These are phyloP conservation scores for Calyptomena viridis DNA, from an alignment of 2,113 vertebrate species.

Conservation along the genomic window DNA sequence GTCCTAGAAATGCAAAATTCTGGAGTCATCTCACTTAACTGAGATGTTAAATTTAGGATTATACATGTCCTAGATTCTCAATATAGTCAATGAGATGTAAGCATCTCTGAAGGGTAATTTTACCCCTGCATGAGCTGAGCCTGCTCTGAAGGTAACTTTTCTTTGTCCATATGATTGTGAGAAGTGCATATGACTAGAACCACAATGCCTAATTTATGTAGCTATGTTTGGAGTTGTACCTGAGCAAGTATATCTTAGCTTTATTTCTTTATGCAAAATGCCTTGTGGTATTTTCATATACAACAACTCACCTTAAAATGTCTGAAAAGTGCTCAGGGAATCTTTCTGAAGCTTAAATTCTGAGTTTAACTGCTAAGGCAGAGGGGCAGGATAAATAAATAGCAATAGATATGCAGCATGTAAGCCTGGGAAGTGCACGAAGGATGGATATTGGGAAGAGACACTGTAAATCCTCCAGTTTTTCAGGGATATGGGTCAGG, in stretches of 20 bases:
- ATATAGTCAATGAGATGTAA: slow-evolving; percentile 14
- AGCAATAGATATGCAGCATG: not conserved
- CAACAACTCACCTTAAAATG: not conserved
- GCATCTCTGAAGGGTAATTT: not conserved
- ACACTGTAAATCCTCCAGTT: not conserved
- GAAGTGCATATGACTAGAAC: not conserved
- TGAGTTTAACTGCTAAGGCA: not conserved
- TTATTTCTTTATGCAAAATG: not conserved
- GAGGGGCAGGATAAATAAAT: not conserved
- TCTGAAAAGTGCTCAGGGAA: not conserved
- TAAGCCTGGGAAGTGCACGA: not conserved
- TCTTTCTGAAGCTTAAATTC: not conserved
- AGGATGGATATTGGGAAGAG: not conserved
- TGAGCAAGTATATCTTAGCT: not conserved
- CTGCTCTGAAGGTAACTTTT: not conserved
- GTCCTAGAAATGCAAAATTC: slow-evolving; percentile 41
- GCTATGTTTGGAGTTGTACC: not conserved
- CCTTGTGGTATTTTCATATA: not conserved
- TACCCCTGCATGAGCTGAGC: not conserved
- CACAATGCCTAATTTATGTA: not conserved
- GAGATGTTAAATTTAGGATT: slow-evolving; percentile 51
- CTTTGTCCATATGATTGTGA: not conserved
- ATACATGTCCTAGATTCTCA: slow-evolving; percentile 36
- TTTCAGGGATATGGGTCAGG: not conserved
- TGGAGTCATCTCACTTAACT: not conserved